Conservation (phyloP, 2,113 vertebrate genomes). For the Scolopax mira region DNA sequence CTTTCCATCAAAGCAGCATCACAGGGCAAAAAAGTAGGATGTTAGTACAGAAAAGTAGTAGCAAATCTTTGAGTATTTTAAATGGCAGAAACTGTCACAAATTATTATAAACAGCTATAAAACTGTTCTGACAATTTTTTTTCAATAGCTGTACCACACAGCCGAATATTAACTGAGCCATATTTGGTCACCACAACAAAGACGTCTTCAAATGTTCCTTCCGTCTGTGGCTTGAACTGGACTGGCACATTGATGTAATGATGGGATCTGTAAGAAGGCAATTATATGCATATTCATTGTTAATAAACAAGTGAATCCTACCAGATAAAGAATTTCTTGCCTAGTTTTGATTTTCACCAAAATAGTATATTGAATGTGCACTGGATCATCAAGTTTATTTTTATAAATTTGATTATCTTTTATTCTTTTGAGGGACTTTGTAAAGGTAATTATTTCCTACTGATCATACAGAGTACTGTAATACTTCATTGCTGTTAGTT, state of each 20-base stretch:
- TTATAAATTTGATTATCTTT: background rate
- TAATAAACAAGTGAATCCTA: background rate
- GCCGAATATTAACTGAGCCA: conserved; percentile 77
- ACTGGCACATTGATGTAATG: conserved; percentile 95
- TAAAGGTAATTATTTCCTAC: background rate
- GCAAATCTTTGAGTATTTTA: background rate
- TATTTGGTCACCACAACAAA: conserved; percentile 80
- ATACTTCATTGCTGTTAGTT: background rate
- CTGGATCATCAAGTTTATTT: background rate
- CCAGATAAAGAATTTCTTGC: background rate
- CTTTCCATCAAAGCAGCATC: conserved; percentile 56
- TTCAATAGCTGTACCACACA: conserved; percentile 82
- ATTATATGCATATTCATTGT: background rate
- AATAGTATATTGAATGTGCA: background rate
- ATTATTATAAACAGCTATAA: background rate
- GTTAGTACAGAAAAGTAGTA: conserved; percentile 10
- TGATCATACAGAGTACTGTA: background rate
- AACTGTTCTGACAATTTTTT: conserved; percentile 11
- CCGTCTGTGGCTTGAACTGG: conserved; percentile 84
- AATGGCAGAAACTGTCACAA: background rate
- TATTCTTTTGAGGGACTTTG: background rate
- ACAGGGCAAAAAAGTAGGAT: conserved; percentile 55
- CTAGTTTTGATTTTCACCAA: background rate
- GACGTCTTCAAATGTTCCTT: conserved; percentile 78
- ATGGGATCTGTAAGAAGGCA: conserved; percentile 76